Conservation (phyloP, 2,113 vertebrate species). For the Solea senegalensis region DNA sequence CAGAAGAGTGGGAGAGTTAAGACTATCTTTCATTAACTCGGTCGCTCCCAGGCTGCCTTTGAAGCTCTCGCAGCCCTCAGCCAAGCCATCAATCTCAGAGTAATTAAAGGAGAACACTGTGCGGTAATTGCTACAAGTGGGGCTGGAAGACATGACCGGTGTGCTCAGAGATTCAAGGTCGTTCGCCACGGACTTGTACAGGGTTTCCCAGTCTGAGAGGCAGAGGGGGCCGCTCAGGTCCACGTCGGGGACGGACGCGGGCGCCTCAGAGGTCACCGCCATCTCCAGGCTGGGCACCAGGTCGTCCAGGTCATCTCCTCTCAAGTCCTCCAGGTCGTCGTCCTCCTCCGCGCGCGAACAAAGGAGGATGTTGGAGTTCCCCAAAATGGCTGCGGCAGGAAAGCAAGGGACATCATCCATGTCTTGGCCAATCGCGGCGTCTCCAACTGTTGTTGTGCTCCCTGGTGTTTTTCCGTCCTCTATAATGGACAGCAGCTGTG, state of each 20-base stretch:
- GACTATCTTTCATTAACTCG: constrained; percentile 89
- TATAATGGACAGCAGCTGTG: constrained; percentile 79
- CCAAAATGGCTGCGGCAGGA: constrained; percentile 78
- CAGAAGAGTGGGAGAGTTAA: constrained; percentile 92
- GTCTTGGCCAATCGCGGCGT: constrained; percentile 56
- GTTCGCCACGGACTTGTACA: constrained; percentile 85
- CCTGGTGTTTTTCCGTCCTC: constrained; percentile 66
- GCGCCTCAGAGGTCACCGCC: constrained; percentile 78
- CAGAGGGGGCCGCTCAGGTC: constrained; percentile 91
- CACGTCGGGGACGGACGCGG: constrained; percentile 92
- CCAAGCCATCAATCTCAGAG: constrained; percentile 88
- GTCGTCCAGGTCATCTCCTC: constrained; percentile 78
- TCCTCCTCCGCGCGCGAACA: constrained; percentile 83
- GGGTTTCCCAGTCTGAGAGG: constrained; percentile 93
- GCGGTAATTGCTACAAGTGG: constrained; percentile 87
- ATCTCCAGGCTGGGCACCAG: constrained; percentile 85
- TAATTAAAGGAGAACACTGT: constrained; percentile 92
- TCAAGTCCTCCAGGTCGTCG: constrained; percentile 83
- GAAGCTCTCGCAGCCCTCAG: constrained; percentile 84
- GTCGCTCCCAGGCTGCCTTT: constrained; percentile 87
- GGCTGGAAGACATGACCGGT: constrained; percentile 90
- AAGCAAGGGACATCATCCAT: constrained; percentile 53
- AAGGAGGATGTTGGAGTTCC: constrained; percentile 81
- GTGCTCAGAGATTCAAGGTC: constrained; percentile 92
- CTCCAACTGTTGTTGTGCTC: constrained; percentile 28